Percentiles rank a stretch among this genome's conserved stretches.
These are phyloP conservation scores for Melikaiella ostensackeni DNA, from an alignment of 2,888 invertebrate genomes.

Conservation along the genomic window DNA sequence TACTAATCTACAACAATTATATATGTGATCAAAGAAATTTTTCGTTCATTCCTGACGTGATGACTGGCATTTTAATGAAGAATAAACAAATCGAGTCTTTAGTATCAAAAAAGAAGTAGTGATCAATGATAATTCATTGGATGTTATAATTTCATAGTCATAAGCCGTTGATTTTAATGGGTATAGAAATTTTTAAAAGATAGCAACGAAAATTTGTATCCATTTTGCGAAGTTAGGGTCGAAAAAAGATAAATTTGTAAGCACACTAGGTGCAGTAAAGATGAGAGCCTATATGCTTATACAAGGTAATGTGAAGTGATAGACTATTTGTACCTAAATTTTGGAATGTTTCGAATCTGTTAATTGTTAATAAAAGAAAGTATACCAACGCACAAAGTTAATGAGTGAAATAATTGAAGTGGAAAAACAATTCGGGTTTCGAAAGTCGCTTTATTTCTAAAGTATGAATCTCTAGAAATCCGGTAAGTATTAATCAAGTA, in stretches of 20 bases:
- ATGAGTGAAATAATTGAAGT: not conserved
- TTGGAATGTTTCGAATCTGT: not conserved
- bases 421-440: too few relatives aligned
- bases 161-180: too few relatives aligned
- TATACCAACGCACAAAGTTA: not conserved
- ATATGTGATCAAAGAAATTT: not conserved
- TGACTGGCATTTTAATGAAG: too few relatives aligned
- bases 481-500: too few relatives aligned
- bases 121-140: too few relatives aligned
- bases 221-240: constrained; percentile 43
- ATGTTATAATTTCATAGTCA: too few relatives aligned
- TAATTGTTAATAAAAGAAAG: constrained; percentile 30
- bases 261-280: not conserved
- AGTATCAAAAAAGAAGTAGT: too few relatives aligned
- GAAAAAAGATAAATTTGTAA: not conserved
- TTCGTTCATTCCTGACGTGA: not conserved
- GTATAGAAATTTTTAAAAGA: constrained; percentile 33
- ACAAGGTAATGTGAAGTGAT: not conserved
- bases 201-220: constrained; percentile 52
- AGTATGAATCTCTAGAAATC: too few relatives aligned
- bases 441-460: too few relatives aligned
- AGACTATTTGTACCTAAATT: not conserved
- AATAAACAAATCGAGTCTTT: too few relatives aligned
- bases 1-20: not conserved
- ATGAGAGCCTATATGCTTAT: constrained; percentile 1